Conservation (phyloP, 2,797 vertebrate genomes). For the Macropus fuliginosus region DNA sequence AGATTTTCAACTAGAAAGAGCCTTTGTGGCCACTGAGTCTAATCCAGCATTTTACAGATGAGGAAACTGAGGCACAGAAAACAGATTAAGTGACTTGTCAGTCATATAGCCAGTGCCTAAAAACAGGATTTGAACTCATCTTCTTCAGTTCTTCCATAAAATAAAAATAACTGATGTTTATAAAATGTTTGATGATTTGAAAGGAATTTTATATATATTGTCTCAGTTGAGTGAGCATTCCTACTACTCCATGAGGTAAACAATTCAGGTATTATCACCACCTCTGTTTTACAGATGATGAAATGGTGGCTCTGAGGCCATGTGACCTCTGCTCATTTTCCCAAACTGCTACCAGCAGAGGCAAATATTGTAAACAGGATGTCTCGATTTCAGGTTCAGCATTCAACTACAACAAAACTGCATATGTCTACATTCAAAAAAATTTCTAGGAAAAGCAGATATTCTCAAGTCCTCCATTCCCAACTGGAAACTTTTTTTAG, state of each 20-base stretch:
- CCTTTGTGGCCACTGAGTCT: not conserved
- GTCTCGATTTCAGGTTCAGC: not conserved
- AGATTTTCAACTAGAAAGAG: not conserved
- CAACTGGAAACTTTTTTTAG: not conserved
- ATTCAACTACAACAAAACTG: not conserved
- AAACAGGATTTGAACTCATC: not conserved
- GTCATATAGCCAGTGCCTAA: not conserved
- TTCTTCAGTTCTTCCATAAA: not conserved
- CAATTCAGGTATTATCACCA: not conserved
- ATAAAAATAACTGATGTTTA: not conserved
- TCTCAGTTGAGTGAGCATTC: not conserved
- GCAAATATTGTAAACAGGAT: not conserved
- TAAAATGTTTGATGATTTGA: not conserved
- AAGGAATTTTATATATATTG: not conserved
- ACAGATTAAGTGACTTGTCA: not conserved
- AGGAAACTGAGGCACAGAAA: not conserved
- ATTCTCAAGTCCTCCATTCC: not conserved
- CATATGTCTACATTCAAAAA: not conserved
- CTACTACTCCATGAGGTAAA: not conserved
- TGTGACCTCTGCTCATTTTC: not conserved
- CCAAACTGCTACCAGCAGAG: not conserved
- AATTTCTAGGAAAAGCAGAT: not conserved
- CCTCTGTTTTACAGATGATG: too few species aligned
- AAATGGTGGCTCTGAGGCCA: not conserved
- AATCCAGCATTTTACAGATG: not conserved